A percentile compares a stretch with the other conserved stretches of the same genome.
phyloP scores from a whole-genome alignment of 2,888 invertebrate species.

The Orchesellides sinensis region DNA sequence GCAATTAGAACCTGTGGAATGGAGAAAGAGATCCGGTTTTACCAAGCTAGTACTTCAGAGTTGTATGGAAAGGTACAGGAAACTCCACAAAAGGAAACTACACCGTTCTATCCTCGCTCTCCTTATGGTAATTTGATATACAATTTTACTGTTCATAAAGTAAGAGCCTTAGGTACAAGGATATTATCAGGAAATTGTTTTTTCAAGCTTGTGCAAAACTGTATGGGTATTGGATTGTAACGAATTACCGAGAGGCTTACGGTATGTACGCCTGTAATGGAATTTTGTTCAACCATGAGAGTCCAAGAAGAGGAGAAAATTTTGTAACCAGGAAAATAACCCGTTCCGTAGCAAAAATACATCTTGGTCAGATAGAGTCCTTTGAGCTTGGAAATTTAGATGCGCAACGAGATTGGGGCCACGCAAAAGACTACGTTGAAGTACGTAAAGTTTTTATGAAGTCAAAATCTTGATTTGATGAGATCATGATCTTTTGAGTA shows the following conservation, averaged over 20 bases:
- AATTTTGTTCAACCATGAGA: conserved; percentile 97
- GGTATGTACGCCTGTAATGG: conserved; percentile 97
- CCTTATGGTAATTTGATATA: conserved; percentile 90
- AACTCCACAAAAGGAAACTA: conserved; percentile 94
- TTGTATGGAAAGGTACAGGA: conserved; percentile 95
- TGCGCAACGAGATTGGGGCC: conserved; percentile 84
- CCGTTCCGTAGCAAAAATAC: conserved; percentile 97
- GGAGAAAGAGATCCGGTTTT: conserved; percentile 88
- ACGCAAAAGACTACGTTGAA: conserved; percentile 96
- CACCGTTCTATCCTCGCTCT: conserved; percentile 96
- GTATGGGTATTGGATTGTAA: conserved; percentile 97
- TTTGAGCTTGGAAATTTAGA: conserved; percentile 96
- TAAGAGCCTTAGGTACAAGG: background rate
- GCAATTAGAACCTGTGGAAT: conserved; percentile 93
- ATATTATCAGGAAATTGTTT: conserved; percentile 11
- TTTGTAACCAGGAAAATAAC: conserved; percentile 99
- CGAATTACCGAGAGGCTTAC: conserved; percentile 97
- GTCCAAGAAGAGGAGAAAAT: conserved; percentile 96
- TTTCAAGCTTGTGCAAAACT: conserved; percentile 93
- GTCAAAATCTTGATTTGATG: background rate
- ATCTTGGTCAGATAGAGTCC: conserved; percentile 88
- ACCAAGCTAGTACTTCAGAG: conserved; percentile 98
- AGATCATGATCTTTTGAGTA: background rate
- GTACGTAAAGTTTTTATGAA: conserved; percentile 78
- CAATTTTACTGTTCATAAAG: background rate